A percentile compares a stretch with the other conserved stretches of the same genome.
Conservation (phyloP, 2,113 vertebrate genomes). For the Neotragus moschatus region DNA sequence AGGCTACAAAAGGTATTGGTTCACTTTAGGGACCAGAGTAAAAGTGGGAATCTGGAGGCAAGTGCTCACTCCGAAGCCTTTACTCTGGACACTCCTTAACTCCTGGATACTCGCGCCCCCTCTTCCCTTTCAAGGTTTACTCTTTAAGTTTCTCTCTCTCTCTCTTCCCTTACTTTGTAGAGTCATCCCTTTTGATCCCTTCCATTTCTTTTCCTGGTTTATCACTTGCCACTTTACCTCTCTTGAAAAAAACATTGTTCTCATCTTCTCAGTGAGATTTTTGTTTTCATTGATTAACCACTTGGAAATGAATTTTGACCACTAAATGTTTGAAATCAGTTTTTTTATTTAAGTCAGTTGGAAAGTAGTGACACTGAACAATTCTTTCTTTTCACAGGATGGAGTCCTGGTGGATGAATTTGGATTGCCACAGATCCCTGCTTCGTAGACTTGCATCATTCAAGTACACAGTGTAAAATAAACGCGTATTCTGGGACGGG, state of each 20-base stretch:
- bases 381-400: conserved; percentile 83
- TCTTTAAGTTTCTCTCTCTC: background rate
- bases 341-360: background rate
- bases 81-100: background rate
- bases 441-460: conserved; percentile 83
- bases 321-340: background rate
- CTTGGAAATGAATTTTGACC: conserved; percentile 20
- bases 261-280: conserved; percentile 14
- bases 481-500: conserved; percentile 59
- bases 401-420: conserved; percentile 98
- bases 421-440: conserved; percentile 96
- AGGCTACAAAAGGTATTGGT: background rate
- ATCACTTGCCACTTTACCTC: background rate
- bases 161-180: background rate
- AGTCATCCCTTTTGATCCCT: background rate
- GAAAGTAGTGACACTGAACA: conserved; percentile 20
- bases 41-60: background rate
- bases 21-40: background rate
- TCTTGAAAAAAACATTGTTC: background rate
- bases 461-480: conserved; percentile 59
- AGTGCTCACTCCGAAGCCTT: background rate
- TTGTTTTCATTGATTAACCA: conserved; percentile 30
- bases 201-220: background rate
- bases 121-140: background rate
- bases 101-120: background rate